Percentiles rank a stretch among this genome's conserved stretches.
Evolutionary conservation across 2,113 vertebrate genomes (phyloP).

Genomic region (Dunckerocampus dactyliophorus): DNA sequence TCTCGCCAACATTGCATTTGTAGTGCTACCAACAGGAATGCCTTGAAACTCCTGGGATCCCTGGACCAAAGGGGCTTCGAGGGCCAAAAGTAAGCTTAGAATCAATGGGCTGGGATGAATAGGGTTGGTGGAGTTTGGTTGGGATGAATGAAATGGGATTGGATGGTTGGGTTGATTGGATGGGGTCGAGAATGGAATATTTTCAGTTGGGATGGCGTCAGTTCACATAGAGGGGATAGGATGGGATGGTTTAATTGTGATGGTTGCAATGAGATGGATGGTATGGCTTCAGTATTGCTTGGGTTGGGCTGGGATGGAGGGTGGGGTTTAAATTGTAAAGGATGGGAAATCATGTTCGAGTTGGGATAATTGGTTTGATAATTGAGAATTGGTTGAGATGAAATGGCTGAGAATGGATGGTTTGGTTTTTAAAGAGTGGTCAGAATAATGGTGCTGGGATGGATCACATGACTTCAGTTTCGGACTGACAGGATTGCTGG

Average conservation of each 20-base stretch:
- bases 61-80: slow-evolving; percentile 62
- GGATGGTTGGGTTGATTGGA: too few relatives aligned
- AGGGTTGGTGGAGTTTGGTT: too few relatives aligned
- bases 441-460: not conserved
- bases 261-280: too few relatives aligned
- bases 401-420: not conserved
- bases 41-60: slow-evolving; percentile 57
- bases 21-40: slow-evolving; percentile 70
- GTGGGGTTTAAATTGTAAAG: too few relatives aligned
- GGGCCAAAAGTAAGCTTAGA: slow-evolving; percentile 69
- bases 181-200: too few relatives aligned
- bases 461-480: not conserved
- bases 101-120: not conserved
- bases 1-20: slow-evolving; percentile 2
- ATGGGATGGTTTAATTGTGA: too few relatives aligned
- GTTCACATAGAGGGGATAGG: too few relatives aligned
- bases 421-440: not conserved
- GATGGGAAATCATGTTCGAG: too few relatives aligned
- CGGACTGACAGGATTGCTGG: not conserved
- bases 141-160: too few relatives aligned
- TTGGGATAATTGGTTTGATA: not conserved
- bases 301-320: too few relatives aligned
- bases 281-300: too few relatives aligned
- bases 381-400: not conserved
- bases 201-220: too few relatives aligned